A percentile compares a stretch with the other conserved stretches of the same genome.
phyloP scores from a whole-genome alignment of 2,888 invertebrate genomes.

The Unio pictorum region DNA sequence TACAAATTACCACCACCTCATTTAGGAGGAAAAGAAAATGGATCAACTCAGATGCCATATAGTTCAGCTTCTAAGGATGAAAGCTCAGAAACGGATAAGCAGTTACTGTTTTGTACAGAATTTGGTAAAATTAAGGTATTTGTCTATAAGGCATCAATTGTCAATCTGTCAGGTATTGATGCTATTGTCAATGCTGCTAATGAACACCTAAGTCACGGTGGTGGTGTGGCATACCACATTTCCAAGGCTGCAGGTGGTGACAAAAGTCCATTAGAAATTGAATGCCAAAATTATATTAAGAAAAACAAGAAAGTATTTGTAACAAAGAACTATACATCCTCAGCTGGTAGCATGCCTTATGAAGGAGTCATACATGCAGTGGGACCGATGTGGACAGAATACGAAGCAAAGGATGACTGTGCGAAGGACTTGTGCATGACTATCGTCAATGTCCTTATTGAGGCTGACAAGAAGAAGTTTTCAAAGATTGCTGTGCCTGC shows the following conservation, averaged over 20 bases:
- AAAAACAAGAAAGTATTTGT: constrained; percentile 9
- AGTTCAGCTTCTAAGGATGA: no score
- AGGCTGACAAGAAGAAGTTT: constrained; percentile 15
- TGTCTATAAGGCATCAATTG: constrained; percentile 24
- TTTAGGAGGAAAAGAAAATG: no score
- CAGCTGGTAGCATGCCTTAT: constrained; percentile 34
- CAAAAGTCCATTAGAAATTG: constrained; percentile 21
- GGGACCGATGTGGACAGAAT: constrained; percentile 43
- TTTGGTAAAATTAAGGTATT: not conserved
- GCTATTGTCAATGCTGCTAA: constrained; percentile 57
- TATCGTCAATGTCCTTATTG: constrained; percentile 25
- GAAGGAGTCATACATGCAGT: constrained; percentile 47
- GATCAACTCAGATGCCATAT: no score
- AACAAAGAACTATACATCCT: constrained; percentile 31
- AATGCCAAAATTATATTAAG: constrained; percentile 24
- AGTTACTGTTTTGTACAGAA: no score
- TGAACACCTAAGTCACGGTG: constrained; percentile 36
- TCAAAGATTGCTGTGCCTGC: constrained; percentile 45
- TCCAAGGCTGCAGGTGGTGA: constrained; percentile 30
- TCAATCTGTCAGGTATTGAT: constrained; percentile 28
- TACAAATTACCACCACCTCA: no score
- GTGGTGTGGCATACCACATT: constrained; percentile 41
- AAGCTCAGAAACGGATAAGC: no score
- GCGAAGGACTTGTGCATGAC: constrained; percentile 27
- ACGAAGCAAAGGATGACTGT: constrained; percentile 18